Evolutionary conservation across 35 echinoderm and acorn worm genomes (phyloP).

Genomic region (Eucidaris tribuloides): DNA sequence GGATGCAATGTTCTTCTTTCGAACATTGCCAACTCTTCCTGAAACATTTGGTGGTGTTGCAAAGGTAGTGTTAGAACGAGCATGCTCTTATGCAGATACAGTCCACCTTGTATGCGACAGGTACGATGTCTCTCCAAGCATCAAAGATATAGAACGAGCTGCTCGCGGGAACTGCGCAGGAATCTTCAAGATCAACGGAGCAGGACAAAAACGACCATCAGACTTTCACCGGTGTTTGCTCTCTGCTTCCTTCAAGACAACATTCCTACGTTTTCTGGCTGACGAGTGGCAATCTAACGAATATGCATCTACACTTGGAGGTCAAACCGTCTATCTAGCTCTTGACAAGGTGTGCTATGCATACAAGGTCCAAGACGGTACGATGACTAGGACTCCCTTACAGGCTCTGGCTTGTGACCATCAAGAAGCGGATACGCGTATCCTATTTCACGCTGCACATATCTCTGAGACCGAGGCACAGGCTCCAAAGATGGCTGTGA

Average conservation of each 20-base stretch:
- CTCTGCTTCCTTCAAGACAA: background rate
- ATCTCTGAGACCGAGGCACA: background rate
- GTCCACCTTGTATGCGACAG: constrained; percentile 19
- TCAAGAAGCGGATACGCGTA: constrained; percentile 3
- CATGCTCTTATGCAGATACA: background rate
- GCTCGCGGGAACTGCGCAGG: background rate
- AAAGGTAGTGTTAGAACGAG: background rate
- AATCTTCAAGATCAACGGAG: constrained; percentile 2
- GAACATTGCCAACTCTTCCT: background rate
- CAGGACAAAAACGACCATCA: background rate
- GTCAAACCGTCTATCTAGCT: background rate
- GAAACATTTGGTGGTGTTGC: constrained; percentile 14
- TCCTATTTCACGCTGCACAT: background rate
- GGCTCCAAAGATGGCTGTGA: background rate
- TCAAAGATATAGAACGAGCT: constrained; percentile 11
- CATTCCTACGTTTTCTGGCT: background rate
- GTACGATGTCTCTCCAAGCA: background rate
- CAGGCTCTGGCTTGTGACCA: background rate
- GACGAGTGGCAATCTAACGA: background rate
- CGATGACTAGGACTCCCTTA: background rate
- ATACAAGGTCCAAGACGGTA: background rate
- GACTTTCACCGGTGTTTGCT: background rate
- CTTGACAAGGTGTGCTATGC: background rate
- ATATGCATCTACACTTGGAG: background rate
- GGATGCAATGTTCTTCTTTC: constrained; percentile 15